Evolutionary conservation across 2,797 vertebrate genomes (phyloP).

Genomic region (Catostomus latipinnis): DNA sequence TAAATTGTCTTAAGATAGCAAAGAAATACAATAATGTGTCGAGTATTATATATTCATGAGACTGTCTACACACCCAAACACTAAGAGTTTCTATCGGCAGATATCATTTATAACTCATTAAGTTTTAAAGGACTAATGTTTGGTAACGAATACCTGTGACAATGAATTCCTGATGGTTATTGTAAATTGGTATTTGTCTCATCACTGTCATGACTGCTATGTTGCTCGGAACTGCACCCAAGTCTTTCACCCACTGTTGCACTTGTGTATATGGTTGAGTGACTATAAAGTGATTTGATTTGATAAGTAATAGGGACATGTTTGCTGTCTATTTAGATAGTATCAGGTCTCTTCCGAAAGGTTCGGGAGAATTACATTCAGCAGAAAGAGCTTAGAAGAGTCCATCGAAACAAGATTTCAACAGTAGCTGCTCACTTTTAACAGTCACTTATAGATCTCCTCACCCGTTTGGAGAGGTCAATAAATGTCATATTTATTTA

Average conservation of each 20-base stretch:
- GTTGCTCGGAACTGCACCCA: no score
- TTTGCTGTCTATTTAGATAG: constrained; percentile 74
- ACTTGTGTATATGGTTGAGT: no score
- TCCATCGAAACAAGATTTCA: constrained; percentile 69
- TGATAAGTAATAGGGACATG: background rate
- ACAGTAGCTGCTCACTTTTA: constrained; percentile 85
- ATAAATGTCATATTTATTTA: background rate
- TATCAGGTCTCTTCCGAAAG: constrained; percentile 84
- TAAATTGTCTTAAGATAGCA: background rate
- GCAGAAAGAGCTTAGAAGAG: constrained; percentile 74
- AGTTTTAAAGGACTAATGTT: constrained; percentile 32
- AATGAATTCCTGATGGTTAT: no score
- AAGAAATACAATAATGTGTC: constrained; percentile 29
- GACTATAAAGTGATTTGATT: no score
- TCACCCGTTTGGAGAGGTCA: constrained; percentile 84
- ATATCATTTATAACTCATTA: constrained; percentile 41
- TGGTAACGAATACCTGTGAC: constrained; percentile 21
- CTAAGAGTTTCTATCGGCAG: constrained; percentile 12
- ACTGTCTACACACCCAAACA: constrained; percentile 8
- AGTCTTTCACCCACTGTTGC: no score
- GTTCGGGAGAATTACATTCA: constrained; percentile 74
- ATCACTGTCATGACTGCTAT: no score
- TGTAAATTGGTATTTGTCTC: no score
- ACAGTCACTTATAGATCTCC: constrained; percentile 85
- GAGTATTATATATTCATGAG: constrained; percentile 27